A percentile compares a stretch with the other conserved stretches of the same genome.
phyloP scores from a whole-genome alignment of 2,113 vertebrate genomes.

The Rhinichthys klamathensis region DNA sequence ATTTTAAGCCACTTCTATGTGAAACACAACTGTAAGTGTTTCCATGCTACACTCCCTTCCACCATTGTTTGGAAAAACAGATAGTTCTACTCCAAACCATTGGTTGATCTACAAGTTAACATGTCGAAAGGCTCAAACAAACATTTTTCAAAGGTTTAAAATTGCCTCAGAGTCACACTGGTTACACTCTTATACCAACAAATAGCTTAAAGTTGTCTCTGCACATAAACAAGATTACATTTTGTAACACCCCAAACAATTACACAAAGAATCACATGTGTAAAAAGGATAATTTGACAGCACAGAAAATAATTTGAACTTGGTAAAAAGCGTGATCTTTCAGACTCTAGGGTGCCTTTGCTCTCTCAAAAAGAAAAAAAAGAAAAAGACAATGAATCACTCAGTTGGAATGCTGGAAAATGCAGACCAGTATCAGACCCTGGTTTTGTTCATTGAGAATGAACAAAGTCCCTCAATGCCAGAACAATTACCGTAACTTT shows the following conservation, averaged over 20 bases:
- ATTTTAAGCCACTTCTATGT: not conserved
- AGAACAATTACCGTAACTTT: not conserved
- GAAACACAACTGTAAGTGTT: not conserved
- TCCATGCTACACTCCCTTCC: not conserved
- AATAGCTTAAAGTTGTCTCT: not conserved
- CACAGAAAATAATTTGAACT: not conserved
- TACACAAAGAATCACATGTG: not conserved
- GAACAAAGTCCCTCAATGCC: not conserved
- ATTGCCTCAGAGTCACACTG: not conserved
- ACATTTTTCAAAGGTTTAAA: not conserved
- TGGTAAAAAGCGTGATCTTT: constrained; percentile 8
- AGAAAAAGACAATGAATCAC: constrained; percentile 20
- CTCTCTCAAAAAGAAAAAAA: not conserved
- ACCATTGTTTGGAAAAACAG: not conserved
- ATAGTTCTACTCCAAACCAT: not conserved
- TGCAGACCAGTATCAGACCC: not conserved
- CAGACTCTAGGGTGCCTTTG: not conserved
- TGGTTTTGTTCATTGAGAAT: constrained; percentile 2
- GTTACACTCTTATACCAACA: not conserved
- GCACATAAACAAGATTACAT: not conserved
- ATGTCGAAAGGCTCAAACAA: not conserved
- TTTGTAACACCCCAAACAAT: not conserved
- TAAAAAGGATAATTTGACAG: not conserved
- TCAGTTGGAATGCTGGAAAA: not conserved
- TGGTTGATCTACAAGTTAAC: not conserved